Evolutionary conservation across 2,113 vertebrate genomes (phyloP).

Genomic region (Oncorhynchus gorbuscha): DNA sequence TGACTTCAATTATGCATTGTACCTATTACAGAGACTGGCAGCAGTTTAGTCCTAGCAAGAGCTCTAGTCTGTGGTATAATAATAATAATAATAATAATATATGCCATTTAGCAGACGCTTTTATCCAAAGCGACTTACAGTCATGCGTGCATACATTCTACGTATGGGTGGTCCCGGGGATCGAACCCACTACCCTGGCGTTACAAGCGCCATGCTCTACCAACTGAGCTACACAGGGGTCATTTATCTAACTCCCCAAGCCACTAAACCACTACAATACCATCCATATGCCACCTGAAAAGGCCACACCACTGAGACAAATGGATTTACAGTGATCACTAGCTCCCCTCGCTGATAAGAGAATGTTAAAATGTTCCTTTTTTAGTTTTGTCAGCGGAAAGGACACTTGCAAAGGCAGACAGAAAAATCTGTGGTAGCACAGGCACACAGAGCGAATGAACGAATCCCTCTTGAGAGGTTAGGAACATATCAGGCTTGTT

Average conservation of each 20-base stretch:
- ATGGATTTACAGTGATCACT: constrained; percentile 6
- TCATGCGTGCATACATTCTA: no score
- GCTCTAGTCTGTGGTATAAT: no score
- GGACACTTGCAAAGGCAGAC: not conserved
- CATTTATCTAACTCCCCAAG: not conserved
- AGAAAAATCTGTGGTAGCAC: not conserved
- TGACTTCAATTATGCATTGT: no score
- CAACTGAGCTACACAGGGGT: no score
- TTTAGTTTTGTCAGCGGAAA: not conserved
- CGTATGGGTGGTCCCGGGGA: no score
- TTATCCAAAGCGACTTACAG: no score
- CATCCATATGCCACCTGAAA: not conserved
- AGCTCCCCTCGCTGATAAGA: not conserved
- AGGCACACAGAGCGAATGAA: not conserved
- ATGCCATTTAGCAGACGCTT: no score
- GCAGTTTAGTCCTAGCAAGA: no score
- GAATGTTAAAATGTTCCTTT: not conserved
- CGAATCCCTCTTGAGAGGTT: not conserved
- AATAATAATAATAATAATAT: no score
- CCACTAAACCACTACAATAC: constrained; percentile 6
- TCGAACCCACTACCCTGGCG: no score
- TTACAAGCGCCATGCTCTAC: no score
- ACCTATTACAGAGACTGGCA: no score
- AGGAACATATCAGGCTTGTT: not conserved
- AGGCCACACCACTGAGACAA: constrained; percentile 7